A percentile compares a stretch with the other conserved stretches of the same genome.
Conservation (phyloP, 2,113 vertebrate species). For the Phycodurus eques region DNA sequence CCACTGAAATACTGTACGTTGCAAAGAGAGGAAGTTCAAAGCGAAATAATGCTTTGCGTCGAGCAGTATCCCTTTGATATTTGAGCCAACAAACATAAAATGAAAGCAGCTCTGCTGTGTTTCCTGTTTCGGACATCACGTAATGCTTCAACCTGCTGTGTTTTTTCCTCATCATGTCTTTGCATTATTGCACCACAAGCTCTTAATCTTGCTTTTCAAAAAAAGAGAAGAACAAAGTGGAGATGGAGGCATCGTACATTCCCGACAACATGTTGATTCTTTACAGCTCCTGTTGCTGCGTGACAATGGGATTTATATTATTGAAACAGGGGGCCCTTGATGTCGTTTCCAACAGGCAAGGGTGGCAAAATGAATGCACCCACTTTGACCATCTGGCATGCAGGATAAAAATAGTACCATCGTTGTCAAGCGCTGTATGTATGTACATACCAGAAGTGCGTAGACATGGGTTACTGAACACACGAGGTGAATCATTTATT, state of each 20-base stretch:
- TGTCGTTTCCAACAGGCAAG: slow-evolving; percentile 57
- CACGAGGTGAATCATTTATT: slow-evolving; percentile 20
- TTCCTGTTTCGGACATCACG: background rate
- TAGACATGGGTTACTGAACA: slow-evolving; percentile 26
- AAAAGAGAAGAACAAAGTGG: background rate
- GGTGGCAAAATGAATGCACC: slow-evolving; percentile 51
- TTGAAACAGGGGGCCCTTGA: slow-evolving; percentile 44
- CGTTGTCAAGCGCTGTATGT: slow-evolving; percentile 51
- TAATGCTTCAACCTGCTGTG: background rate
- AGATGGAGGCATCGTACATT: slow-evolving; percentile 13
- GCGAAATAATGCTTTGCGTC: background rate
- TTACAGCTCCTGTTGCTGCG: slow-evolving; percentile 48
- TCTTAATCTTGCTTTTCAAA: background rate
- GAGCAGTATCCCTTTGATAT: background rate
- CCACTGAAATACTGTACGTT: background rate
- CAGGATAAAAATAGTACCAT: slow-evolving; percentile 65
- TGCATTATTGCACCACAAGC: background rate
- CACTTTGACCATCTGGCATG: slow-evolving; percentile 66
- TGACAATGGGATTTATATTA: slow-evolving; percentile 37
- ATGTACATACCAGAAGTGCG: slow-evolving; percentile 26
- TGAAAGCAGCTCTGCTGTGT: background rate
- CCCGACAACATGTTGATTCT: slow-evolving; percentile 7
- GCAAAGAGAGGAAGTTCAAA: background rate
- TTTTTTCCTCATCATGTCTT: background rate
- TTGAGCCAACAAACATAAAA: background rate